Conservation (phyloP, 2,113 vertebrate species). For the Trichechus manatus region DNA sequence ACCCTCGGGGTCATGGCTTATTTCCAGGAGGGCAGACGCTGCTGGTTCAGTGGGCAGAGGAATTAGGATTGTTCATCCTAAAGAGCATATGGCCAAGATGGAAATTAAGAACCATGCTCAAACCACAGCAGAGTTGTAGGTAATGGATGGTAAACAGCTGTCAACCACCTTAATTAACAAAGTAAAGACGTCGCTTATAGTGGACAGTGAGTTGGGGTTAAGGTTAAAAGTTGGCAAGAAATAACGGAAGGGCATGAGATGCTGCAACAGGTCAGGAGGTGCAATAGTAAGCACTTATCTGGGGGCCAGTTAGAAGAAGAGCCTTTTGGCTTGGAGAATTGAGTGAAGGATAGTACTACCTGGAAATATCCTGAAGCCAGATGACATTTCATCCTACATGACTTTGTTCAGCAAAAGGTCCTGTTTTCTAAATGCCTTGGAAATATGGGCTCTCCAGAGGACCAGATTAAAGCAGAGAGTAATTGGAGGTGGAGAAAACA, state of each 20-base stretch:
- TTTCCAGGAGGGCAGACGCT: background rate
- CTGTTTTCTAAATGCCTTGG: conserved; percentile 5
- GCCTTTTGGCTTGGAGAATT: background rate
- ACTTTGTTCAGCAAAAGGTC: background rate
- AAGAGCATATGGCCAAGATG: background rate
- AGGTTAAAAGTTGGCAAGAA: background rate
- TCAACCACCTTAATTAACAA: background rate
- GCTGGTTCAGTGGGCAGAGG: background rate
- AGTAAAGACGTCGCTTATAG: fast-evolving
- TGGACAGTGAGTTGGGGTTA: background rate
- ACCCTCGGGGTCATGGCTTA: background rate
- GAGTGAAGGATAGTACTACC: background rate
- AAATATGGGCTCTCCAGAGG: background rate
- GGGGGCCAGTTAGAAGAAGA: background rate
- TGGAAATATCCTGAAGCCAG: background rate
- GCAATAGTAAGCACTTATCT: background rate
- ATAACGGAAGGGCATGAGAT: background rate
- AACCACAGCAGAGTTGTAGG: background rate
- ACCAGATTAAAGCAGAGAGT: background rate
- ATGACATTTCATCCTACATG: background rate
- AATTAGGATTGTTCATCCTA: background rate
- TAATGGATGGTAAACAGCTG: background rate
- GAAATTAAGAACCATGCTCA: background rate
- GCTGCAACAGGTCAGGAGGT: background rate
- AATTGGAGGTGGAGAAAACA: background rate